These are phyloP conservation scores for Phalacrocorax pelagicus DNA, from an alignment of 2,113 vertebrate species.

Conservation along the genomic window DNA sequence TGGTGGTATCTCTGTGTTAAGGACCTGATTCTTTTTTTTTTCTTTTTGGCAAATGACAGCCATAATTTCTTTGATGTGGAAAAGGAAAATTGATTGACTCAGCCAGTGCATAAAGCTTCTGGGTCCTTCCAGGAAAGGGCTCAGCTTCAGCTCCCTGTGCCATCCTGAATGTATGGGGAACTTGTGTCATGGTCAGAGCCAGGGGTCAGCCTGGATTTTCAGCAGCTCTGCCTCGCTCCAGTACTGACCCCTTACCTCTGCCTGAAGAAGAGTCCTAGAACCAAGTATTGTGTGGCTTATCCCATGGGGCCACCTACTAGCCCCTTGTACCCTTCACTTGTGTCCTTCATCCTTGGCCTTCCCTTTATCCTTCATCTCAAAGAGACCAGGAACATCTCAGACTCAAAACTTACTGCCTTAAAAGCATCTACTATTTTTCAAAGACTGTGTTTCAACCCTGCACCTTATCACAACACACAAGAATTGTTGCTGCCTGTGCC, in stretches of 20 bases:
- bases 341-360: background rate
- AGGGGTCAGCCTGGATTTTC: background rate
- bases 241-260: background rate
- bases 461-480: background rate
- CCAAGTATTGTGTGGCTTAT: background rate
- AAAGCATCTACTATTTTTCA: background rate
- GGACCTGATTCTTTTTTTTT: background rate
- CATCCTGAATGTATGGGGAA: background rate
- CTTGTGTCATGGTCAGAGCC: background rate
- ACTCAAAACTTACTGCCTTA: background rate
- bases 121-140: background rate
- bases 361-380: background rate
- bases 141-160: background rate
- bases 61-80: background rate
- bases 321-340: background rate
- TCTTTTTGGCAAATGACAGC: background rate
- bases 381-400: background rate
- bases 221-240: background rate
- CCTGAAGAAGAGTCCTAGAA: background rate
- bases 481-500: background rate
- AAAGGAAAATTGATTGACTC: background rate
- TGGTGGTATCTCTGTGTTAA: background rate
- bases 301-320: background rate
- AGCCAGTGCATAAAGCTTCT: background rate
- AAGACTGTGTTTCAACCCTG: background rate